Evolutionary conservation across 92 coral and sea anemone species (phyloP).

Genomic region (Ricordea florida): DNA sequence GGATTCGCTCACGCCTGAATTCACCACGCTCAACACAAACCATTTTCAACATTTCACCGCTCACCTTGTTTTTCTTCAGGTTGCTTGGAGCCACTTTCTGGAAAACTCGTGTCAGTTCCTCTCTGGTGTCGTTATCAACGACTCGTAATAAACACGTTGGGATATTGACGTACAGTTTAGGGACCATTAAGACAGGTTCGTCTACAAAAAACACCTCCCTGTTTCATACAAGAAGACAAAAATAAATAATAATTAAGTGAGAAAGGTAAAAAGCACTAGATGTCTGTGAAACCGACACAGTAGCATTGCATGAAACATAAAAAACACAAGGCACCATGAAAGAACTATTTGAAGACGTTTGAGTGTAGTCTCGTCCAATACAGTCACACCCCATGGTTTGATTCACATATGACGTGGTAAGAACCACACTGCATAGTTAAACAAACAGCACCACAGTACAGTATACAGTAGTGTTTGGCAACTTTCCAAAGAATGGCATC

Average conservation of each 20-base stretch:
- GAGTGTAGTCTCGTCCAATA: too few relatives aligned
- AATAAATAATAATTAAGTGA: neutral
- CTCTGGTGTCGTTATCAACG: constrained; percentile 91
- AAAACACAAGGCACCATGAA: too few relatives aligned
- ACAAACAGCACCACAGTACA: too few relatives aligned
- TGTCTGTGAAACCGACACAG: neutral
- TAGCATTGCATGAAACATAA: neutral
- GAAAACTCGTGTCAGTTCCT: constrained; percentile 87
- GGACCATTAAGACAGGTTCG: constrained; percentile 88
- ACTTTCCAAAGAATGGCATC: too few relatives aligned
- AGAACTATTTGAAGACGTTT: too few relatives aligned
- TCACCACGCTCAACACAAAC: too few relatives aligned
- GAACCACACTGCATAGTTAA: too few relatives aligned
- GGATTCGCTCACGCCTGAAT: too few relatives aligned
- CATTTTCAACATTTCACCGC: too few relatives aligned
- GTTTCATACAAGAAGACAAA: neutral
- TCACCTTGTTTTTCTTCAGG: constrained; percentile 93
- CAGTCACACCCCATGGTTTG: too few relatives aligned
- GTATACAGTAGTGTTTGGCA: too few relatives aligned
- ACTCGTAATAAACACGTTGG: constrained; percentile 94
- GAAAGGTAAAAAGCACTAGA: neutral
- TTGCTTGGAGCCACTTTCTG: constrained; percentile 94
- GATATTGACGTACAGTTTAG: constrained; percentile 82
- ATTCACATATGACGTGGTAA: too few relatives aligned
- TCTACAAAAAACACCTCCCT: constrained; percentile 97